phyloP scores from a whole-genome alignment of 2,113 vertebrate genomes.

The Ardeotis arabs region DNA sequence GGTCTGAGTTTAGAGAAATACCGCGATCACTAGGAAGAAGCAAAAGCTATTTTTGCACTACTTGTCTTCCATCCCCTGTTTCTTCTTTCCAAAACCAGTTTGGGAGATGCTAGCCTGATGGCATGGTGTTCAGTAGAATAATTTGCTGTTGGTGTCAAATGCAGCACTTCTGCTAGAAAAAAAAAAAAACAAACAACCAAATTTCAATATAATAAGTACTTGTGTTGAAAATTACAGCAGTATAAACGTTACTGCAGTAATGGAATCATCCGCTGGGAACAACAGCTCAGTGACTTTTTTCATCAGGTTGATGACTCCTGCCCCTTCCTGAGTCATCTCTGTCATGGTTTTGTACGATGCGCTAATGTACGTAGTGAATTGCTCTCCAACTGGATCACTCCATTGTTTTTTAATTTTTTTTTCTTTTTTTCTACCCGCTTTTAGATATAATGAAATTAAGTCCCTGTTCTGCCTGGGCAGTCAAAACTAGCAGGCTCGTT shows the following conservation, averaged over 20 bases:
- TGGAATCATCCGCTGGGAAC: not conserved
- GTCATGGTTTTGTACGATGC: not conserved
- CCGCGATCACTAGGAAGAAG: rapidly evolving
- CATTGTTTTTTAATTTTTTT: not conserved
- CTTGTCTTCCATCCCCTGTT: rapidly evolving
- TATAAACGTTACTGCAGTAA: not conserved
- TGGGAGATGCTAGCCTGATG: rapidly evolving
- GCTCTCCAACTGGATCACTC: no score
- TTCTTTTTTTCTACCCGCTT: not conserved
- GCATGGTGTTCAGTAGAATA: not conserved
- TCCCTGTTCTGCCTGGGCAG: not conserved
- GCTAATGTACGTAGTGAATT: not conserved
- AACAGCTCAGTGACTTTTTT: no score
- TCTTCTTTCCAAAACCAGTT: not conserved
- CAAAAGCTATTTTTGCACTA: rapidly evolving
- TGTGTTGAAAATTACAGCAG: not conserved
- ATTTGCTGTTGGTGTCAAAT: not conserved
- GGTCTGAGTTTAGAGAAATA: rapidly evolving
- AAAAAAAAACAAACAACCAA: no score
- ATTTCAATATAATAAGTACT: rapidly evolving
- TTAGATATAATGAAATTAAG: not conserved
- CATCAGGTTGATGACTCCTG: not conserved
- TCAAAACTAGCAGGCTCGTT: not conserved
- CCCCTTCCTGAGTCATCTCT: not conserved
- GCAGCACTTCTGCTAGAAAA: not conserved